phyloP scores from a whole-genome alignment of 2,797 vertebrate genomes.

The Cossypha caffra region DNA sequence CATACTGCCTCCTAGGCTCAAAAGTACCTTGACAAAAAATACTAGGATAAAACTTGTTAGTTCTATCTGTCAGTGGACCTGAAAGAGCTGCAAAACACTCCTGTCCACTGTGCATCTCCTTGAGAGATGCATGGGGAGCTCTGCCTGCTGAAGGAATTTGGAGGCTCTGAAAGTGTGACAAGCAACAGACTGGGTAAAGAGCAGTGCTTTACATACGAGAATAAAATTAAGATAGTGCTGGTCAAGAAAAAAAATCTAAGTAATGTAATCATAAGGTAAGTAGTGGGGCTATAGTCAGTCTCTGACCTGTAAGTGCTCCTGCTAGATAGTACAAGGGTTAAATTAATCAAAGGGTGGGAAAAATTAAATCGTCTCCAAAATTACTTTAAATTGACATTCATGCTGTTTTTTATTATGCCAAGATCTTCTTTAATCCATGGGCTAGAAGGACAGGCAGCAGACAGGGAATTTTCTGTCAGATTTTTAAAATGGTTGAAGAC shows the following conservation, averaged over 20 bases:
- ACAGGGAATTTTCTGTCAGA: background rate
- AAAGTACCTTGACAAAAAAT: constrained; percentile 19
- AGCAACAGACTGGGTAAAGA: background rate
- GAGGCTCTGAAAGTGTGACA: background rate
- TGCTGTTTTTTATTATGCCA: background rate
- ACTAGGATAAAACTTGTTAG: background rate
- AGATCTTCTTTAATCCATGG: background rate
- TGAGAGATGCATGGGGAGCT: background rate
- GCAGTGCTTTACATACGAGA: background rate
- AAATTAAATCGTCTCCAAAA: background rate
- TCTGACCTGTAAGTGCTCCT: background rate
- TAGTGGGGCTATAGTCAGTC: background rate
- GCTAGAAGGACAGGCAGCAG: background rate
- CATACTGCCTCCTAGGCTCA: background rate
- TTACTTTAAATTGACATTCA: background rate
- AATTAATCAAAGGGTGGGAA: background rate
- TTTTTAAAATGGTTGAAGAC: background rate
- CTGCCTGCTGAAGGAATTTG: background rate
- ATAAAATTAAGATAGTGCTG: background rate
- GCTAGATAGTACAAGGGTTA: background rate
- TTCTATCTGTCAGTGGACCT: background rate
- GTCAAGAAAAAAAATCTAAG: background rate
- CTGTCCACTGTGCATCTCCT: background rate
- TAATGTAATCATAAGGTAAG: background rate
- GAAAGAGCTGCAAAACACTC: background rate